Evolutionary conservation across 2,888 invertebrate species (phyloP), one percentile per base, ranked within the genome.

Genomic region (Metallyticus violacea): DNA sequence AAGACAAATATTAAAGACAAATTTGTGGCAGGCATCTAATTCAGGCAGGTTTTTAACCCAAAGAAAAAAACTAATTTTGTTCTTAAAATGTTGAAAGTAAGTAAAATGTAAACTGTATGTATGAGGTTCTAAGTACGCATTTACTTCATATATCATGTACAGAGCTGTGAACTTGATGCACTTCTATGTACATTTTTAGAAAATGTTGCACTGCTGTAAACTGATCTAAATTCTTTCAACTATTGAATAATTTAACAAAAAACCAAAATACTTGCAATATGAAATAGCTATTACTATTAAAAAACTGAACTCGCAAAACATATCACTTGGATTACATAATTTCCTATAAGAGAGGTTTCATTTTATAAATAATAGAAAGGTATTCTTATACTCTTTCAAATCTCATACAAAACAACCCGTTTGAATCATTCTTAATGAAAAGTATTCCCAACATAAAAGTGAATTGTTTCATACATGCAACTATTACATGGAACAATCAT

Each of bases 381-480:
- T 62, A 62, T 62, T 62, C 22, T 62, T 62, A 15, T 22, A 15
- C 22, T 62, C 40, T 62, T 62, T 62, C 40, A 62, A 62, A 62
- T 28, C 25, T 81, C 77, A 29, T 77, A 83, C n/a, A 28, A 28
- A 83, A 83, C 83, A 83, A 83, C 83, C 77, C 29, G 77, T 77
- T 77, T 83, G 25, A 83, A 77, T 29, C 76, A 6, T 28, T 77
- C 27, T 6, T 77, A 25, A 27, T 25, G 28, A 27, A 77, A 22
- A 77, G 29, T 9, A 81, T 25, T 25, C 29, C 26, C 7, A 26
- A 83, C 28, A 25, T 83, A 77, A 40, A 28, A 83, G 27, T 27
- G 83, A 83, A 28, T 83, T 83, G 83, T 77, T 29, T 83, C 29
- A 28, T 77, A 77, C 15, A 28, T 77, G 28, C 27, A 77, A 77